Evolutionary conservation across 2,888 invertebrate genomes (phyloP), one percentile per base, ranked within the genome.

Genomic region (Eristalis arbustorum): DNA sequence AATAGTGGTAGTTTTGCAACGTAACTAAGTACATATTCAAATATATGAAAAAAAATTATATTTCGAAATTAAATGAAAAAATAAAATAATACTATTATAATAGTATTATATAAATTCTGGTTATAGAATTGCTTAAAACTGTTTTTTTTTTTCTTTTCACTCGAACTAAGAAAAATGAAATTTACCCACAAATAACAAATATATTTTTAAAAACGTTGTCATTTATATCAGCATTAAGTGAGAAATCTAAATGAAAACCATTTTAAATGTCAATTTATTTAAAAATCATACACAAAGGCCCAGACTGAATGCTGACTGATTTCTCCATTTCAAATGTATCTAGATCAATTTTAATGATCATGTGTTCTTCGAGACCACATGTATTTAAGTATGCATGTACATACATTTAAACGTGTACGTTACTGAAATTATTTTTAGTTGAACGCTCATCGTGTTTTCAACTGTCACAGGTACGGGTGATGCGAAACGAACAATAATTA

Each of bases 401-500:
- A 13, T 34, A 42, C 14, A 34, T 22, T n/a, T 18, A 40, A 64
- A 63, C 59, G 13, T 42, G 40, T 66, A 85, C 18, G 68, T 73
- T 81, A 31, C 11, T 69, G 49, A 66, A 64, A 56, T 82, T 87
- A 87, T 87, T 87, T 87, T 87, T 87, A 87, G 87, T 75, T 79
- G 28, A 14, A 74, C 64, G 57, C 64, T 81, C 85, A 77, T 82
- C 73, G 66, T 77, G 85, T 85, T 84, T 84, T 73, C 79, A 79
- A 88, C 84, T 88, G 88, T 88, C 88, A 88, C 84, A 88, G 84
- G 88, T 84, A 88, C 75, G 74, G 77, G 62, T 68, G 87, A 87
- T 87, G 83, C 88, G 88, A 88, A 84, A 84, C 88, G 88, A 88
- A 84, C 72, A 88, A 84, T 88, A 87, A 87, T 87, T 87, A 87